Evolutionary conservation across 1,140 invertebrate genomes (phyloP).

Genomic region (Gerris buenoi): DNA sequence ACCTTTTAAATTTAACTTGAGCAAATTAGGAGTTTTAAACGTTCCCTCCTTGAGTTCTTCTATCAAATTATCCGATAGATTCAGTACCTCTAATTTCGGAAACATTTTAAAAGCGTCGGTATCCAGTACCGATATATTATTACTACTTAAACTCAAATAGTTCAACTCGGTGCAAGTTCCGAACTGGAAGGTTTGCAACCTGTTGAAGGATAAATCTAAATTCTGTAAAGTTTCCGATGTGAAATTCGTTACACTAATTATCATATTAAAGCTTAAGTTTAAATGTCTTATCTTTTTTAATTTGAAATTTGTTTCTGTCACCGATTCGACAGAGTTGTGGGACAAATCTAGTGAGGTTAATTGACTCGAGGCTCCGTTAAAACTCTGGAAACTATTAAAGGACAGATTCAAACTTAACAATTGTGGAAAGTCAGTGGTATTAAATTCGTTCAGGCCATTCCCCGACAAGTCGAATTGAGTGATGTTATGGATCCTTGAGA

Average conservation of each 20-base stretch:
- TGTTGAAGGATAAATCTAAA: constrained; percentile 11
- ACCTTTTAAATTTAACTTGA: constrained; percentile 42
- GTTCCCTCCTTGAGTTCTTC: constrained; percentile 31
- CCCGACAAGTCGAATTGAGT: constrained; percentile 6
- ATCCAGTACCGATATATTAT: constrained; percentile 5
- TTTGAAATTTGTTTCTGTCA: constrained; percentile 5
- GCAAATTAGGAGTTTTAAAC: constrained; percentile 34
- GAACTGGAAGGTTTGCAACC: constrained; percentile 4
- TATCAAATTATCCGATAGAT: constrained; percentile 37
- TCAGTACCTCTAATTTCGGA: constrained; percentile 18
- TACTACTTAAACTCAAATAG: constrained; percentile 9
- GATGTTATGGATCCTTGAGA: constrained; percentile 7
- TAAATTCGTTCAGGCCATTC: constrained; percentile 4
- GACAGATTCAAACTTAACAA: constrained; percentile 9
- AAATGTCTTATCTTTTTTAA: constrained; percentile 7
- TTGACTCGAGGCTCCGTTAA: constrained; percentile 3
- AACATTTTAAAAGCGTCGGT: not conserved
- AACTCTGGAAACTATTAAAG: constrained; percentile 6
- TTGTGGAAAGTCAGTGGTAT: constrained; percentile 4
- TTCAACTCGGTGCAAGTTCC: constrained; percentile 7
- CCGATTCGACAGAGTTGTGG: constrained; percentile 6
- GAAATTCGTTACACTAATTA: constrained; percentile 10
- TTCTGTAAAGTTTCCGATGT: constrained; percentile 2
- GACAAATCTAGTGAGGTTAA: constrained; percentile 13
- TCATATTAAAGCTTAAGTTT: constrained; percentile 8